Evolutionary conservation across 2,113 vertebrate genomes (phyloP), one percentile per base, ranked within the genome.

Genomic region (Sander vitreus): DNA sequence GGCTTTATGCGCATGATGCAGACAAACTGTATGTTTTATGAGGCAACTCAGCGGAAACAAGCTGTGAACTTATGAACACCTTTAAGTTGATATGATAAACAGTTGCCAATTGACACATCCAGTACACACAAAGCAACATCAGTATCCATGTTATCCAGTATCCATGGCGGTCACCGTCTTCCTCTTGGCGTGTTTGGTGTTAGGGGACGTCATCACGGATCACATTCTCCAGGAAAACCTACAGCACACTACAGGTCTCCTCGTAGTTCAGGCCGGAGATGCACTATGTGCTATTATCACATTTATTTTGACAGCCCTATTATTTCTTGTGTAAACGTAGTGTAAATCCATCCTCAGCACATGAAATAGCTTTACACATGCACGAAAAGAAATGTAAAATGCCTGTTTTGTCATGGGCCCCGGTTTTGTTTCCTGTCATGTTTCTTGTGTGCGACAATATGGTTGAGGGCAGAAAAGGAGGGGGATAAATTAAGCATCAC

Each of bases 401-500:
- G 18, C 43, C 21, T 58, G 5, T 58, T 66, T 65, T 65, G 30
- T 59, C 25, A 57, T 66, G 30, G 18, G 59, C 19, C 39, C 18
- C 30, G 19, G 57, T 54, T 55, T 78, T 80, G 62, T 85, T 55
- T 64, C 8, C 74, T 73, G 64, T 66, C 51, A 19, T 72, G 75
- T 76, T 60, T 47, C 45, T 48, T 57, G 13, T 33, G 47, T 62
- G 50, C 16, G 18, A 39, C 13, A 11, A 60, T 51, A 45, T 54
- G 39, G n/a, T 18, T 47, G 45, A 45, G 5, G 75, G 39, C 18
- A 3, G n/a, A 7, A 21, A 14, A 36, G 13, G 19, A 5, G 58
- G 50, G 39, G 19, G 0, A 30, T 18, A 68, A 74, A 62, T 74
- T 54, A 79, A 62, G 66, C 48, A 23, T 78, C 73, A 47, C 27